These are phyloP conservation scores for Fistularia tabacaria DNA, from an alignment of 2,797 vertebrate species.

Conservation along the genomic window DNA sequence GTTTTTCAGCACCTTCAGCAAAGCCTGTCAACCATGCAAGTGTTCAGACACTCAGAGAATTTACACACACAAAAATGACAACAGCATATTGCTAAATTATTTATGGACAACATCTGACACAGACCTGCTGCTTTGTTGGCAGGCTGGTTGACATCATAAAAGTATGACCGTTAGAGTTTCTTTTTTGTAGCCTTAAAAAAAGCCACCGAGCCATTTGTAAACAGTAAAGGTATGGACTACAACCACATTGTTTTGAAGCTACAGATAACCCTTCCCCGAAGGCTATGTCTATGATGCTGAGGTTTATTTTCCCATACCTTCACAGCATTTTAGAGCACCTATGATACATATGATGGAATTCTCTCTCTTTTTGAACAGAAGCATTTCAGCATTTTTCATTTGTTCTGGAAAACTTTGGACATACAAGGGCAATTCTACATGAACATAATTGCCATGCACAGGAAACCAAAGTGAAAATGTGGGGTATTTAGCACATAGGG, in stretches of 20 bases:
- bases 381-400: neutral
- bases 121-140: conserved; percentile 31
- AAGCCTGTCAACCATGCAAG: conserved; percentile 37
- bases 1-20: conserved; percentile 37
- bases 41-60: conserved; percentile 37
- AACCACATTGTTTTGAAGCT: neutral
- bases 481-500: conserved; percentile 61
- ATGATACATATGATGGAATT: neutral
- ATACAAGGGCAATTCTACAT: neutral
- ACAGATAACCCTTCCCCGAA: neutral
- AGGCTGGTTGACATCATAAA: conserved; percentile 18
- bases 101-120: conserved; percentile 61
- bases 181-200: neutral
- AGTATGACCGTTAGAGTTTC: conserved; percentile 46
- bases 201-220: too few species aligned
- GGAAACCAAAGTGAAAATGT: conserved; percentile 41
- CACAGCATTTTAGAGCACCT: neutral
- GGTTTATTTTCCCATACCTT: neutral
- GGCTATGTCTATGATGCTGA: neutral
- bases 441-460: conserved; percentile 1
- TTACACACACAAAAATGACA: conserved; percentile 39
- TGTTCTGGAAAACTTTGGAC: neutral
- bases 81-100: conserved; percentile 64
- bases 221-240: too few species aligned
- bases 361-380: conserved; percentile 8